These are phyloP conservation scores for Crotalus viridis DNA, from an alignment of 2,113 vertebrate genomes.

Conservation along the genomic window DNA sequence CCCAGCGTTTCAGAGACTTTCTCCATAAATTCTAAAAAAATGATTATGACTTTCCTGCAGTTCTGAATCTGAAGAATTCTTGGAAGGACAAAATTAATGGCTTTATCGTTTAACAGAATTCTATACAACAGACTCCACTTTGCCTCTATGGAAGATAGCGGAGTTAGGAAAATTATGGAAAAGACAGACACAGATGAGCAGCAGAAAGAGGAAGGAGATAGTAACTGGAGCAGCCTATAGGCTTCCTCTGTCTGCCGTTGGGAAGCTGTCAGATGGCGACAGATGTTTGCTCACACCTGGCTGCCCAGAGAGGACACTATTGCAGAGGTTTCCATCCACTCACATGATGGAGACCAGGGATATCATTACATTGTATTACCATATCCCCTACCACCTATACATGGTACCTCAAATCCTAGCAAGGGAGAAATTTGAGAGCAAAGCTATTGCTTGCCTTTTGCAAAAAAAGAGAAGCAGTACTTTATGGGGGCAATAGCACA, in stretches of 20 bases:
- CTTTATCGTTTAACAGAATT: neutral
- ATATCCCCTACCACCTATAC: neutral
- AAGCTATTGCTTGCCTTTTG: neutral
- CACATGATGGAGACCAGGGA: neutral
- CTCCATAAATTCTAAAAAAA: neutral
- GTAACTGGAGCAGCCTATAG: neutral
- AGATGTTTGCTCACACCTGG: neutral
- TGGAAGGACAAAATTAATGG: neutral
- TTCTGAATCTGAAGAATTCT: neutral
- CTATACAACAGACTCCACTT: neutral
- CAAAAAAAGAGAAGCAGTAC: neutral
- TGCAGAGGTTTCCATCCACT: neutral
- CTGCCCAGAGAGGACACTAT: neutral
- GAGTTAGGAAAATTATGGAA: neutral
- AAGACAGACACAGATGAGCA: neutral
- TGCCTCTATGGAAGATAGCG: neutral
- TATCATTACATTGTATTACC: neutral
- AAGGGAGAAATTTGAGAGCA: neutral
- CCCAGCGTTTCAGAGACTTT: neutral
- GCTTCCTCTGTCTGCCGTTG: neutral
- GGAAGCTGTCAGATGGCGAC: neutral
- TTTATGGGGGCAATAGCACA: neutral
- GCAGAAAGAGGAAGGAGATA: neutral
- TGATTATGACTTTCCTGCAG: neutral
- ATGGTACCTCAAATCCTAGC: neutral